Conservation (phyloP, 2,888 invertebrate genomes). For the Pristionchus japonicus region DNA sequence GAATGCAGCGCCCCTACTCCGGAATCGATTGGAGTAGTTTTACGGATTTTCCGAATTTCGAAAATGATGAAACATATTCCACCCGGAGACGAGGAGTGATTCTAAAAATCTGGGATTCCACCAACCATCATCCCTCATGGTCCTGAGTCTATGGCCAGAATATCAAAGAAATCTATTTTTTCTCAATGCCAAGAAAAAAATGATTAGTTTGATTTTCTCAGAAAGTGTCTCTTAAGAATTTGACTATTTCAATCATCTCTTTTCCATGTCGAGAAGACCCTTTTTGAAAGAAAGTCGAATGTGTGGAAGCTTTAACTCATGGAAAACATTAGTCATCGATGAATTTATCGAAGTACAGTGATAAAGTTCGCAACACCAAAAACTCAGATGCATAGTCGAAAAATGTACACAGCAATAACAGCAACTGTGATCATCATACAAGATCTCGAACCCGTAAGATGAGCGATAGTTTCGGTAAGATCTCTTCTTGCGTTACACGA, state of each 20-base stretch:
- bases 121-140: no score
- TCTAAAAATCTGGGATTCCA: no score
- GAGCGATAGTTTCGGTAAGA: constrained; percentile 33
- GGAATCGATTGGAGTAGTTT: no score
- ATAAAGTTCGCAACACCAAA: constrained; percentile 2
- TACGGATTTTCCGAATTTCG: no score
- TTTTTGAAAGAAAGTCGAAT: neutral
- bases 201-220: no score
- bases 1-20: no score
- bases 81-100: no score
- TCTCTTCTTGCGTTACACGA: neutral
- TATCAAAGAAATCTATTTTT: no score
- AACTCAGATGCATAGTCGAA: neutral
- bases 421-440: neutral
- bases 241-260: neutral
- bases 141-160: no score
- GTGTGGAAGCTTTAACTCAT: neutral
- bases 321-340: neutral
- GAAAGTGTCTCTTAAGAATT: no score
- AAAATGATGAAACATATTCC: no score
- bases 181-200: no score
- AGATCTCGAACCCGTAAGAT: neutral
- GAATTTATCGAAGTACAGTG: constrained; percentile 8
- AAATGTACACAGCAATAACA: neutral
- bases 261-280: neutral